Percentiles rank a stretch among this genome's conserved stretches.
phyloP scores from a whole-genome alignment of 2,113 vertebrate species.

The Muscicapa adusta region DNA sequence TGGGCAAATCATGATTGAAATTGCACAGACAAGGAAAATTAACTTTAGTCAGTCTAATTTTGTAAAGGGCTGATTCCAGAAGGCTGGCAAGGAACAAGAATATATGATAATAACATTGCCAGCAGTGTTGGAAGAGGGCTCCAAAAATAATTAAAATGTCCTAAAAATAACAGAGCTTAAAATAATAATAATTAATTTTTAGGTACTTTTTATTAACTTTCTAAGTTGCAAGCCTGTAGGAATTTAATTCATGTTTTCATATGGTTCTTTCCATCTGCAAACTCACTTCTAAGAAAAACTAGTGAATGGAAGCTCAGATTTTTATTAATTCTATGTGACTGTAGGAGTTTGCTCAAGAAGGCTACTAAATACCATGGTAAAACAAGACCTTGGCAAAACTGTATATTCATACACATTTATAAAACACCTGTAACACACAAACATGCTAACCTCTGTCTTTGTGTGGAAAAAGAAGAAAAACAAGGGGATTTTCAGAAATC shows the following conservation, averaged over 20 bases:
- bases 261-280: neutral
- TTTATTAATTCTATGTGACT: neutral
- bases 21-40: neutral
- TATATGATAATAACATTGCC: neutral
- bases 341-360: neutral
- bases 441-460: neutral
- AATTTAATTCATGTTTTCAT: neutral
- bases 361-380: neutral
- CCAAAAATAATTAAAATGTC: neutral
- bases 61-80: neutral
- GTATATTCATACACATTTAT: neutral
- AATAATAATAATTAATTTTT: neutral
- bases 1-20: neutral
- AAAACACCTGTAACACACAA: neutral
- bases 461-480: neutral
- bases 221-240: neutral
- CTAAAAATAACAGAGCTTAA: neutral
- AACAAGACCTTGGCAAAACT: neutral
- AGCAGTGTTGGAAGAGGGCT: neutral
- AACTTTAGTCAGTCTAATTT: neutral
- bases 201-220: neutral
- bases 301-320: neutral
- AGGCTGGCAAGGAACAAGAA: neutral
- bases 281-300: neutral
- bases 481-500: neutral